Evolutionary conservation across 2,113 vertebrate genomes (phyloP), one percentile per base, ranked within the genome.

Genomic region (Ia io): DNA sequence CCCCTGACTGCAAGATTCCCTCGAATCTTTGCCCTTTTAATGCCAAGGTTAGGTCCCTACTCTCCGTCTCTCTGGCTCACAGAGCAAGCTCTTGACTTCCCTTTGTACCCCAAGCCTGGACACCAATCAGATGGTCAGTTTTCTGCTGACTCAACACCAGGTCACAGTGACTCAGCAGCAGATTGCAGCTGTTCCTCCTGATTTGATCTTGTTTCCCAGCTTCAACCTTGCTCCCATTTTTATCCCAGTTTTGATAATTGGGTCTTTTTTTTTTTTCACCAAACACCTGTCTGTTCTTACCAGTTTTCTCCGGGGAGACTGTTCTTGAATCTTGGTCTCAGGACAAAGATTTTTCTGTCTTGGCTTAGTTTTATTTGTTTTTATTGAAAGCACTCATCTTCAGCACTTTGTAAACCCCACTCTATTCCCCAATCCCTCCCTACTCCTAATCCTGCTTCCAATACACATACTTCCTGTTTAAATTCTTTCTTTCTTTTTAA

Each of bases 221-320:
- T 73, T 69, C 44, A 6, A 13, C 85, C 6, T 76, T 77, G 93
- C 49, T 82, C 92, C 56, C 53, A 1, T 93, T 96, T 85, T 90
- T 92, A 95, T 73, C 88, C 92, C 74, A 96, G 65, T 92, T 97
- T 96, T 91, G 49, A 69, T 92, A 93, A 97, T 25, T 94, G 78
- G 42, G 65, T 92, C 12, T 65, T 30, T 32, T 14, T 32, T 63
- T 13, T 6, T 71, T 95, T 95, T 86, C 47, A 47, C 82, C 71
- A 94, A 96, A 44, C 28, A 9, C 71, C 53, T 71, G 17, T 77
- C 35, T 92, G 80, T 88, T 90, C 65, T 87, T 35, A 51, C 56
- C 42, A 67, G 30, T 92, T 78, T 92, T 73, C 78, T 96, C 86
- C 18, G 32, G 53, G 42, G 78, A 96, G 40, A 73, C 23, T 89